phyloP scores from a whole-genome alignment of 2,113 vertebrate genomes.

The Oriolus oriolus region DNA sequence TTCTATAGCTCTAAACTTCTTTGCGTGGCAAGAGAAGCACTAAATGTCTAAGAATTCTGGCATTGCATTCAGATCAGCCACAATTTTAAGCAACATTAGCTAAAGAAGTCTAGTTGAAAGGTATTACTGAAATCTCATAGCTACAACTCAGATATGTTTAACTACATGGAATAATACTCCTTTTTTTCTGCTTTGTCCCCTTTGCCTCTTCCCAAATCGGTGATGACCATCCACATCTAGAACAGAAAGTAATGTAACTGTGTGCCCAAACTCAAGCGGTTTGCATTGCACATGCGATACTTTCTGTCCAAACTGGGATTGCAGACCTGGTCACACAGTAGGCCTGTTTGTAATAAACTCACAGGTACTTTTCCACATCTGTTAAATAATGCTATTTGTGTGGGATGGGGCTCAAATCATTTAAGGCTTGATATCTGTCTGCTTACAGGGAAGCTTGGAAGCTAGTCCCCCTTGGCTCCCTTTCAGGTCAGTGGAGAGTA shows the following conservation, averaged over 20 bases:
- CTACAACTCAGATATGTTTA: not conserved
- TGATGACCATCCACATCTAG: not conserved
- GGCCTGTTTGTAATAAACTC: not conserved
- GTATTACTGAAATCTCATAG: not conserved
- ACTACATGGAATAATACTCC: not conserved
- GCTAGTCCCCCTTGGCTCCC: not conserved
- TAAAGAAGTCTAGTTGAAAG: not conserved
- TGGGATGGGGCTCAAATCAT: not conserved
- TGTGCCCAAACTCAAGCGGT: accelerated
- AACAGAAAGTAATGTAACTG: not conserved
- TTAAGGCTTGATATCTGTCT: not conserved
- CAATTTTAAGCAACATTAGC: not conserved
- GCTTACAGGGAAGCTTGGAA: not conserved
- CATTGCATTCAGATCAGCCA: not conserved
- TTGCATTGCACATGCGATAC: not conserved
- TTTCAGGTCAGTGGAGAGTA: not conserved
- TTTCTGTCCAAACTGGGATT: not conserved
- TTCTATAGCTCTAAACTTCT: not conserved
- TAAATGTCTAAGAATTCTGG: not conserved
- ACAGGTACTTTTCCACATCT: not conserved
- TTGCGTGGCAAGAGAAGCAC: not conserved
- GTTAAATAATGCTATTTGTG: not conserved
- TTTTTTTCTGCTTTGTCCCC: not conserved
- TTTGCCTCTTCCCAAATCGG: not conserved
- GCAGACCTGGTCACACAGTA: not conserved